phyloP scores from a whole-genome alignment of 2,113 vertebrate genomes.

The Podocnemis expansa region DNA sequence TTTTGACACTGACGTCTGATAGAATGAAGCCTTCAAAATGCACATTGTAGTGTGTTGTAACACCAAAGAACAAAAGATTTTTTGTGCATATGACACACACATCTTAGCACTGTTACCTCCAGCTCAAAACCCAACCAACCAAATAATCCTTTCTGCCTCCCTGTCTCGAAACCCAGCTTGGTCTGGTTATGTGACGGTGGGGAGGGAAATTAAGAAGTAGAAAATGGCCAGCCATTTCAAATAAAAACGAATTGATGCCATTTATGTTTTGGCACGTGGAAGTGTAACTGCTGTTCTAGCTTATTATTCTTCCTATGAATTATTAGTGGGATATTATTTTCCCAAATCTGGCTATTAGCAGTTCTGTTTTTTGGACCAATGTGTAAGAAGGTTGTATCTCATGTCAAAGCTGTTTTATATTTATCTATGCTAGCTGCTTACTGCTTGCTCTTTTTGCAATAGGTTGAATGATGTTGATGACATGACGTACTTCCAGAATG shows the following conservation, averaged over 20 bases:
- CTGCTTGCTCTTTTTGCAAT: conserved; percentile 40
- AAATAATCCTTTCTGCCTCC: not conserved
- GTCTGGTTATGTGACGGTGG: not conserved
- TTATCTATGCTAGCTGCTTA: conserved; percentile 19
- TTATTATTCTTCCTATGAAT: not conserved
- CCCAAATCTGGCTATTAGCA: not conserved
- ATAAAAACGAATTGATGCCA: not conserved
- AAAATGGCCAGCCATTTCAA: not conserved
- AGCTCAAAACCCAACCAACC: not conserved
- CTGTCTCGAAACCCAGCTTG: not conserved
- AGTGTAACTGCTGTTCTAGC: not conserved
- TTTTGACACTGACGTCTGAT: conserved; percentile 23
- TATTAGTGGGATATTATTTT: not conserved
- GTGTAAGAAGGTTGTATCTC: not conserved
- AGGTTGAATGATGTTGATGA: conserved; percentile 7
- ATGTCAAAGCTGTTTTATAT: conserved; percentile 3
- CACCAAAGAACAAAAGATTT: not conserved
- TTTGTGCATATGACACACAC: not conserved
- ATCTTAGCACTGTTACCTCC: not conserved
- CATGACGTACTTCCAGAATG: not conserved
- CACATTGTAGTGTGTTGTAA: not conserved
- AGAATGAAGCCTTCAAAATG: not conserved
- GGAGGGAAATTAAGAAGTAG: not conserved
- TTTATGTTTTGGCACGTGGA: not conserved
- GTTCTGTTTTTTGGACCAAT: not conserved